Conservation (phyloP, 2,113 vertebrate species). For the Ariopsis seemanni region DNA sequence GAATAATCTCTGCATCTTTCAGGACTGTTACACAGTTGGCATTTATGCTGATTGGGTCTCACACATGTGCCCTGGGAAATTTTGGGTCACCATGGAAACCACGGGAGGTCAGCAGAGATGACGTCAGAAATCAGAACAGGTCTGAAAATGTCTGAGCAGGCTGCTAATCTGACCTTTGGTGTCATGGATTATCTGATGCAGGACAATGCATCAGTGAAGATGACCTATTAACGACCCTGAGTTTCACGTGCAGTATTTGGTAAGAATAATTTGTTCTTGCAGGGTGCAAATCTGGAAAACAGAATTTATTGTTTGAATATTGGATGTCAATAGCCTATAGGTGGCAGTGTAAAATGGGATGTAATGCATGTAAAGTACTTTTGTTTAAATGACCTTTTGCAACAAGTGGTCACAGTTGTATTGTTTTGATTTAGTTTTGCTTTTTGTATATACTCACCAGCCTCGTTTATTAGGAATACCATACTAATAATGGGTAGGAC, state of each 20-base stretch:
- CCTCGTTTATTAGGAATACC: not conserved
- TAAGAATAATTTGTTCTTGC: not conserved
- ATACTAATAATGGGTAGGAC: not conserved
- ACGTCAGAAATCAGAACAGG: not conserved
- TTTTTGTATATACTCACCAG: not conserved
- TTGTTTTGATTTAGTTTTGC: not conserved
- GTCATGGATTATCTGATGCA: not conserved
- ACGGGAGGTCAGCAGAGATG: not conserved
- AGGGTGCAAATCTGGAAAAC: not conserved
- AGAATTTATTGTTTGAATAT: not conserved
- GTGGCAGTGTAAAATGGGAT: not conserved
- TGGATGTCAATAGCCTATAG: not conserved
- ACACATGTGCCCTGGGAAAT: not conserved
- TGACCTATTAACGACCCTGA: not conserved
- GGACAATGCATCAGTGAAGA: not conserved
- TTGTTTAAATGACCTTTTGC: not conserved
- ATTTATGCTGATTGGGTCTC: constrained; percentile 22
- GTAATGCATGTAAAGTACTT: not conserved
- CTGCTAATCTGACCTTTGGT: constrained; percentile 10
- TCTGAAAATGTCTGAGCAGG: constrained; percentile 2
- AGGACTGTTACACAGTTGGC: constrained; percentile 16
- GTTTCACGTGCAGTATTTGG: not conserved
- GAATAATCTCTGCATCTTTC: not conserved
- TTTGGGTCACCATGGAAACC: constrained; percentile 5
- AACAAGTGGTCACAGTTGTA: not conserved